Evolutionary conservation across 2,888 invertebrate genomes (phyloP).

Genomic region (Lithophane socia): DNA sequence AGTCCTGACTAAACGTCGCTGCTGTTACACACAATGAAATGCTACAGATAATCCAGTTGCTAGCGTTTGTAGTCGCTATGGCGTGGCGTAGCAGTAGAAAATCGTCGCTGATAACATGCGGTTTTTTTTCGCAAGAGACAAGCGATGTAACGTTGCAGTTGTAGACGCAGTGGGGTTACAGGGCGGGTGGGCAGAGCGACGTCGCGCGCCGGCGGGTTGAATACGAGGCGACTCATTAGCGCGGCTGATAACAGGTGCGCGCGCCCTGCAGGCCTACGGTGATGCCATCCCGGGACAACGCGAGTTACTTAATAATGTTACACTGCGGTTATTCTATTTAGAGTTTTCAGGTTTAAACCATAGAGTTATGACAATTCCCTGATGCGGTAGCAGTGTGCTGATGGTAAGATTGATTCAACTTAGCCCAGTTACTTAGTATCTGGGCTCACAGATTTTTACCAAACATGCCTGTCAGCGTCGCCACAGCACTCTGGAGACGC

Average conservation of each 20-base stretch:
- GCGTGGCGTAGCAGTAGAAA: not conserved
- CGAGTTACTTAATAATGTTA: too few species aligned
- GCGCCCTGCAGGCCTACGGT: too few species aligned
- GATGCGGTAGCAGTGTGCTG: not conserved
- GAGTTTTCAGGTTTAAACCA: not conserved
- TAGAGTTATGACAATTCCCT: too few species aligned
- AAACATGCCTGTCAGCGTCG: not conserved
- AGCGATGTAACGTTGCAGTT: not conserved
- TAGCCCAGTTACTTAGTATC: not conserved
- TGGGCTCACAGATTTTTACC: not conserved
- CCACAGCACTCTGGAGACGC: too few species aligned
- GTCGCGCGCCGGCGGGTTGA: not conserved
- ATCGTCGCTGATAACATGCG: not conserved
- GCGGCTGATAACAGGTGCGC: not conserved
- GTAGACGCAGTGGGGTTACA: not conserved
- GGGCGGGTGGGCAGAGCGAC: not conserved
- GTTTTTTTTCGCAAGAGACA: too few species aligned
- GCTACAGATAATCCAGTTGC: not conserved
- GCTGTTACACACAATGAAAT: not conserved
- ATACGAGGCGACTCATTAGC: constrained; percentile 8
- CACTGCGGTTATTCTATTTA: not conserved
- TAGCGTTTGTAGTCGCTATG: not conserved
- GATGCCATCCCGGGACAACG: too few species aligned
- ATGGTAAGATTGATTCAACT: not conserved
- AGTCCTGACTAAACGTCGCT: not conserved